phyloP scores from a whole-genome alignment of 2,888 invertebrate species.

The Luperina nickerlii region DNA sequence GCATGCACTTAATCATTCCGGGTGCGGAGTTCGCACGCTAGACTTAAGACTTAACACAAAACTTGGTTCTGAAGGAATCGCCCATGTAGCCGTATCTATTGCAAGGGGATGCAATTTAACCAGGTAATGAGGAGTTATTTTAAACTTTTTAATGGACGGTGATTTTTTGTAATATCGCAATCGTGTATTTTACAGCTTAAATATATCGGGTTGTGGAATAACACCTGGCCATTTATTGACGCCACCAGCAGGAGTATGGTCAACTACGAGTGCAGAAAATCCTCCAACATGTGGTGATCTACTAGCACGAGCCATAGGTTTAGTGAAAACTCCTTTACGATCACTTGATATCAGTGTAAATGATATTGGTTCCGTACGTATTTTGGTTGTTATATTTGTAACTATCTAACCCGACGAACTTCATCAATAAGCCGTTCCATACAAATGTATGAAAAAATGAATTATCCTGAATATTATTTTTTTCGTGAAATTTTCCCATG shows the following conservation, averaged over 20 bases:
- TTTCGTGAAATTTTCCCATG: too few species aligned
- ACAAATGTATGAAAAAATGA: too few species aligned
- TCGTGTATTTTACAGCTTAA: slow-evolving; percentile 75
- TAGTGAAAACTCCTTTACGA: slow-evolving; percentile 87
- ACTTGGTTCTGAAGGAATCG: slow-evolving; percentile 86
- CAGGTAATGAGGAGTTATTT: slow-evolving; percentile 72
- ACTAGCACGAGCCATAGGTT: slow-evolving; percentile 86
- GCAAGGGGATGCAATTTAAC: slow-evolving; percentile 88
- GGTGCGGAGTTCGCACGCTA: slow-evolving; percentile 81
- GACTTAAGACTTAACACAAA: slow-evolving; percentile 85
- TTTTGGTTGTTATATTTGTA: slow-evolving; percentile 1
- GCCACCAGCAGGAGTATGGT: slow-evolving; percentile 88
- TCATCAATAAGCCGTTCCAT: too few species aligned
- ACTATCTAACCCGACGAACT: background rate
- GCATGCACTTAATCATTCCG: slow-evolving; percentile 82
- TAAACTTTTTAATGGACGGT: background rate
- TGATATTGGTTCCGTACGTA: slow-evolving; percentile 86
- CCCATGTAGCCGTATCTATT: slow-evolving; percentile 85
- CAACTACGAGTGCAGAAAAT: slow-evolving; percentile 84
- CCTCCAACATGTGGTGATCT: slow-evolving; percentile 88
- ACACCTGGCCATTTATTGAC: slow-evolving; percentile 81
- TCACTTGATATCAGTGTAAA: slow-evolving; percentile 88
- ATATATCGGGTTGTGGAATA: slow-evolving; percentile 88
- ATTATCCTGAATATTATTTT: too few species aligned
- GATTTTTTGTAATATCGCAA: background rate